These are phyloP conservation scores for Parapsyche elsis DNA, from an alignment of 1,140 invertebrate species.

Conservation along the genomic window DNA sequence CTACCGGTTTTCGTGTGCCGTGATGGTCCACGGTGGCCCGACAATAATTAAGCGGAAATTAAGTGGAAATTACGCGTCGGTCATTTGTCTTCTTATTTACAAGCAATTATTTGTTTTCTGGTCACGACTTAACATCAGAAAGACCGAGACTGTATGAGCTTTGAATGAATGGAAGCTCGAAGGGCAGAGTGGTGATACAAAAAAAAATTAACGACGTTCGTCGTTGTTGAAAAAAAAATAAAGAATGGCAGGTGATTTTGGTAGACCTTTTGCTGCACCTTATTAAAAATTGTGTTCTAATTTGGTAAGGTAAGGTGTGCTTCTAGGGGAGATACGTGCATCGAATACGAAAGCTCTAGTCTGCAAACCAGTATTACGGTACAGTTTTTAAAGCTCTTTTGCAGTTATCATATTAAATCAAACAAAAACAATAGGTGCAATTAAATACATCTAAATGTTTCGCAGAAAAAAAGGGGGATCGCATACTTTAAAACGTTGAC, in stretches of 20 bases:
- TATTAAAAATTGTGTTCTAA: constrained; percentile 55
- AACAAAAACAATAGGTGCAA: too few species aligned
- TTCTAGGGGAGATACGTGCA: constrained; percentile 17
- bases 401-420: too few species aligned
- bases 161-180: neutral
- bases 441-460: too few species aligned
- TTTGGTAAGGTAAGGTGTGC: constrained; percentile 52
- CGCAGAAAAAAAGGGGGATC: too few species aligned
- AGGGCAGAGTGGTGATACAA: constrained; percentile 1
- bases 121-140: neutral
- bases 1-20: constrained; percentile 14
- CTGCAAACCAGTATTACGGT: too few species aligned
- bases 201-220: neutral
- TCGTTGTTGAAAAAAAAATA: constrained; percentile 32
- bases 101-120: constrained; percentile 5
- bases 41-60: constrained; percentile 33
- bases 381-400: too few species aligned
- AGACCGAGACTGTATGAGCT: neutral
- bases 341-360: constrained; percentile 18
- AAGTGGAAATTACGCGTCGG: constrained; percentile 31
- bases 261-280: constrained; percentile 44
- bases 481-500: too few species aligned
- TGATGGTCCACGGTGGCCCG: constrained; percentile 8
- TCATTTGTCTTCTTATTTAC: constrained; percentile 32
- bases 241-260: constrained; percentile 51